phyloP scores from a whole-genome alignment of 2,797 vertebrate genomes.

The Galagoides demidoff region DNA sequence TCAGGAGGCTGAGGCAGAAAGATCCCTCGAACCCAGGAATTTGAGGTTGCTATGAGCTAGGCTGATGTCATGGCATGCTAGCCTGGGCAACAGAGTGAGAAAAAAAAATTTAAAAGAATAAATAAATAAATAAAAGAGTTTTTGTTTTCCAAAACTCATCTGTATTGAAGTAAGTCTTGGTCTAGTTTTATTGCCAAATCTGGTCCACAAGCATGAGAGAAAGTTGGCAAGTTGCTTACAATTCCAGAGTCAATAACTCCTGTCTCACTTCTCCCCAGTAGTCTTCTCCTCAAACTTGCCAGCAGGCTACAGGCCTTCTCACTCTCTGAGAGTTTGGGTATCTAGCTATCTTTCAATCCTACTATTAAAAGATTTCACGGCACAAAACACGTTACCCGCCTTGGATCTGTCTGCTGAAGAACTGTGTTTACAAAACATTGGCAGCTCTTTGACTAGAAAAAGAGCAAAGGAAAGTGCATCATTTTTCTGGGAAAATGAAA shows the following conservation, averaged over 20 bases:
- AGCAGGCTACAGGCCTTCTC: background rate
- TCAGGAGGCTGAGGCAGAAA: too few relatives aligned
- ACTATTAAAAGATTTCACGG: too few relatives aligned
- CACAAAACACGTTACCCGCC: background rate
- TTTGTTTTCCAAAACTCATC: background rate
- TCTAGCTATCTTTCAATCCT: background rate
- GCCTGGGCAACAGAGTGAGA: too few relatives aligned
- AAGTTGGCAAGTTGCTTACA: background rate
- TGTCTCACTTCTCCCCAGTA: background rate
- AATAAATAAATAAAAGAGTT: background rate
- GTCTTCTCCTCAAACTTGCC: slow-evolving; percentile 19
- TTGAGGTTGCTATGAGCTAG: too few relatives aligned
- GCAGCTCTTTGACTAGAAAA: slow-evolving; percentile 36
- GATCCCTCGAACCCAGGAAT: too few relatives aligned
- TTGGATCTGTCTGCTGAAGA: slow-evolving; percentile 18
- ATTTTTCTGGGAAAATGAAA: slow-evolving; percentile 34
- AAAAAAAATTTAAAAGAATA: too few relatives aligned
- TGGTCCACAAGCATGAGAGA: background rate
- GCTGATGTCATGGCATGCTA: too few relatives aligned
- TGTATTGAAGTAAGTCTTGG: background rate
- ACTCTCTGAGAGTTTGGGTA: slow-evolving; percentile 39
- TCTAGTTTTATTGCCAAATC: background rate
- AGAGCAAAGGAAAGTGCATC: slow-evolving; percentile 14
- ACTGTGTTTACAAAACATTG: background rate
- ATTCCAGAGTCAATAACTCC: background rate